A percentile compares a stretch with the other conserved stretches of the same genome.
Evolutionary conservation across 2,888 invertebrate species (phyloP).

Genomic region (Eupithecia inturbata): DNA sequence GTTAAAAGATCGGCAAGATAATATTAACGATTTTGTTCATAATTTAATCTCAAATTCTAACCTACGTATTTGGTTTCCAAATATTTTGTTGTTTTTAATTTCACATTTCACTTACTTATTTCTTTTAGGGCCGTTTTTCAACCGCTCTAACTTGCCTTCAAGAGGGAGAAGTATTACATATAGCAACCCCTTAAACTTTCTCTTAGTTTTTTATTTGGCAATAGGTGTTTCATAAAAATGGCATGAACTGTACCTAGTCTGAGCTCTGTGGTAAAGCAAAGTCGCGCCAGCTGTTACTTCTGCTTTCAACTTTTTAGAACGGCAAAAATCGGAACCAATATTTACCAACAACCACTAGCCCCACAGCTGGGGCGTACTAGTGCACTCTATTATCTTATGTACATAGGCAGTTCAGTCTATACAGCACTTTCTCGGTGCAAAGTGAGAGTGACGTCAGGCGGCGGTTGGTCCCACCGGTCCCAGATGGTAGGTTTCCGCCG

Average conservation of each 20-base stretch:
- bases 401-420: slow-evolving; percentile 47
- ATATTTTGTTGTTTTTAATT: background rate
- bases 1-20: slow-evolving; percentile 11
- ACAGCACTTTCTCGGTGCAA: slow-evolving; percentile 76
- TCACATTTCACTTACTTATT: background rate
- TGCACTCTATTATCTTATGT: background rate
- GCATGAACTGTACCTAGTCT: background rate
- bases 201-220: slow-evolving; percentile 7
- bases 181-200: background rate
- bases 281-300: background rate
- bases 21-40: slow-evolving; percentile 4
- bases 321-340: background rate
- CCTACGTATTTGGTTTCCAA: slow-evolving; percentile 4
- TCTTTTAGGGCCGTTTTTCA: background rate
- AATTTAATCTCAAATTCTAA: slow-evolving; percentile 19
- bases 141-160: background rate
- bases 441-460: slow-evolving; percentile 76
- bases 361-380: background rate
- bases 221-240: slow-evolving; percentile 21
- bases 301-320: background rate
- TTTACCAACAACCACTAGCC: background rate
- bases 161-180: background rate
- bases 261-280: background rate
- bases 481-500: slow-evolving; percentile 63
- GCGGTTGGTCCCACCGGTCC: slow-evolving; percentile 72